Base-by-base conservation (phyloP, 2,797 vertebrate species). In the Poeciliopsis gracilis region DNA sequence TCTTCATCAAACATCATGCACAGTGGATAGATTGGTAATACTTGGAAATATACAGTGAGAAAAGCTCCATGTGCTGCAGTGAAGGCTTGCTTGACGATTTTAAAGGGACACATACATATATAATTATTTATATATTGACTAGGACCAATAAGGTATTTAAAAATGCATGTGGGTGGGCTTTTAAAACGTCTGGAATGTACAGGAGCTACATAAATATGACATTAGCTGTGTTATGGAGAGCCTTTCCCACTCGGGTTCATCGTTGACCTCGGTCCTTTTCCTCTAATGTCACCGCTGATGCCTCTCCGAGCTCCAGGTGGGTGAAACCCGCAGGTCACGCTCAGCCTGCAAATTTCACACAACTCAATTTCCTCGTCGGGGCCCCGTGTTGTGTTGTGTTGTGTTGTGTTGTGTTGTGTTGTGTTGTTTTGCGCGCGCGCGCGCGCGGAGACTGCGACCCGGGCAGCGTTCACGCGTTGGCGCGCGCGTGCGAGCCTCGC, bases 401-500 rank as follows among this genome's bases (percentile, higher is more conserved):
- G 30, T 30, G 30, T 30, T 30, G 30, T 30, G 30, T 30, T 2
- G 77, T 41, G 41, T 9, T 33, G 33, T 33, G 33, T 33, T 3
- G 77, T 43, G 41, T 10, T 41, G 41, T 9, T 33, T 33, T 33
- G 36, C 38, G 38, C 18, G 79, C 76, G 38, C 18, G 79, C 76
- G 63, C 63, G 38, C 9, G 8, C 20, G 13, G 11, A 9, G 61
- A 66, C 3, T 23, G 79, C 25, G 57, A 43, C 63, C 49, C 75
- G 83, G 41, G 73, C 25, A 30, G 73, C 25, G 75, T 28, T 57
- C 45, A 3, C 45, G 74, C 45, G 57, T 30, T 18, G 15, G 51
- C 15, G 28, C 72, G 82, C 77, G 86, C 73, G 69, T 49, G 86
- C 66, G 69, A 79, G 83, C 75, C 83, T 38, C 76, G 63, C 66